Evolutionary conservation across 1,140 invertebrate genomes (phyloP).

Genomic region (Drosophila carrolli): DNA sequence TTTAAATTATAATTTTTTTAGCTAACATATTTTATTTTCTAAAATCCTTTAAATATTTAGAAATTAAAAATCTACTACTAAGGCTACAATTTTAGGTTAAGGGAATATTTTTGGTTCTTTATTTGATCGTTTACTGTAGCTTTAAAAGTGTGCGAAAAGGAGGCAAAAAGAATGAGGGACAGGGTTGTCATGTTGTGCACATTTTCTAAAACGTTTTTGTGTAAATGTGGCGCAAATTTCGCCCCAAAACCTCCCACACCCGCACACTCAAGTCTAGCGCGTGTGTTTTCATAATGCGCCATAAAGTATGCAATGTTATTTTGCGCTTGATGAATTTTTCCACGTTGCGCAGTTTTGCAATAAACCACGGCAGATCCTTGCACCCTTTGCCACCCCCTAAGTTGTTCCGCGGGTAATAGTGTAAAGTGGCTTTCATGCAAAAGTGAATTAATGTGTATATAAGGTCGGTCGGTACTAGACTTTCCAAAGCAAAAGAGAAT

Average conservation of each 20-base stretch:
- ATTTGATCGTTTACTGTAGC: conserved; percentile 33
- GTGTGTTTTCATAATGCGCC: conserved; percentile 82
- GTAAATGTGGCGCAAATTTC: conserved; percentile 77
- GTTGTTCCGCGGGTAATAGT: conserved; percentile 64
- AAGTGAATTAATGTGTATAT: conserved; percentile 72
- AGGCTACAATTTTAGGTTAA: no score
- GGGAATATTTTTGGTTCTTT: no score
- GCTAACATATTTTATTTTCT: no score
- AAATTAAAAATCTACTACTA: not conserved
- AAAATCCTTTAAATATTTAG: not conserved
- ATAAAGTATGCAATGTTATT: conserved; percentile 84
- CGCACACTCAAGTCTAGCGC: conserved; percentile 44
- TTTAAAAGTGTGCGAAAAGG: conserved; percentile 21
- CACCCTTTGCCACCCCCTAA: conserved; percentile 2
- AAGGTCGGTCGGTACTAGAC: conserved; percentile 18
- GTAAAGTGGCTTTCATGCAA: conserved; percentile 63
- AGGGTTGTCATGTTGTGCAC: conserved; percentile 62
- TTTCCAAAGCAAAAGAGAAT: conserved; percentile 5
- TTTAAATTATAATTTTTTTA: not conserved
- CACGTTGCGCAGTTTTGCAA: conserved; percentile 68
- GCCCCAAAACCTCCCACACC: conserved; percentile 6
- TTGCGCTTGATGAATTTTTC: conserved; percentile 82
- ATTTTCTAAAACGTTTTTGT: conserved; percentile 81
- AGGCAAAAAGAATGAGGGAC: not conserved
- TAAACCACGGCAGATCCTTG: conserved; percentile 19